Conservation (phyloP, 2,888 invertebrate species). For the Silvanus unidentatus region DNA sequence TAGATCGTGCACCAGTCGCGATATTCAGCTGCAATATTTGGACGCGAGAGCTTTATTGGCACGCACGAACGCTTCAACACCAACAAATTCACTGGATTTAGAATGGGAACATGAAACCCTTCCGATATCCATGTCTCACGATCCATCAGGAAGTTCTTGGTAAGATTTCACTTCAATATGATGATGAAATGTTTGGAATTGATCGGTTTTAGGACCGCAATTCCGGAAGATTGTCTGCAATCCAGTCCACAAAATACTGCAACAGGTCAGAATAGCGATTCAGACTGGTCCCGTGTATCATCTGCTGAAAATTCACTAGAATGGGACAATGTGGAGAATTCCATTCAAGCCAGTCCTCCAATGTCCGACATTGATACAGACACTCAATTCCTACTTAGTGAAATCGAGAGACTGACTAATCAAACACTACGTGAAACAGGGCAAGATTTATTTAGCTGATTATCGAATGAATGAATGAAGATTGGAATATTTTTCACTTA, state of each 20-base stretch:
- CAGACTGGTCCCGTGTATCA: constrained; percentile 57
- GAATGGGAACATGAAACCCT: constrained; percentile 66
- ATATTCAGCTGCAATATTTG: constrained; percentile 56
- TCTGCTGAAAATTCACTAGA: constrained; percentile 63
- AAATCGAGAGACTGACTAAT: constrained; percentile 62
- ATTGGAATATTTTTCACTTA: not conserved
- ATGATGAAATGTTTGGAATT: not conserved
- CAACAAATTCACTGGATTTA: constrained; percentile 62
- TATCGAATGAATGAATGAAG: constrained; percentile 7
- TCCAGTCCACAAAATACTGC: constrained; percentile 32
- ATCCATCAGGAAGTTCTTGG: constrained; percentile 43
- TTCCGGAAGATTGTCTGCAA: constrained; percentile 31
- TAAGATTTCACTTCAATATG: constrained; percentile 20
- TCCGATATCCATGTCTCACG: constrained; percentile 38
- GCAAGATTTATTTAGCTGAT: constrained; percentile 42
- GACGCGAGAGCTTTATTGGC: constrained; percentile 51
- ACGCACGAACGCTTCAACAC: constrained; percentile 49
- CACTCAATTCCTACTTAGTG: constrained; percentile 58
- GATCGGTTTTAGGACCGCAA: constrained; percentile 28
- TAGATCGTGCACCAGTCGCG: constrained; percentile 43
- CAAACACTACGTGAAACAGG: constrained; percentile 62
- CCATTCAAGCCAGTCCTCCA: constrained; percentile 39
- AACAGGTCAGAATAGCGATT: constrained; percentile 35
- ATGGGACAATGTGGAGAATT: constrained; percentile 58
- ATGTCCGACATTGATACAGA: constrained; percentile 56